Evolutionary conservation across 2,888 invertebrate species (phyloP), one percentile per base, ranked within the genome.

Genomic region (Ichneumoninae sp.): DNA sequence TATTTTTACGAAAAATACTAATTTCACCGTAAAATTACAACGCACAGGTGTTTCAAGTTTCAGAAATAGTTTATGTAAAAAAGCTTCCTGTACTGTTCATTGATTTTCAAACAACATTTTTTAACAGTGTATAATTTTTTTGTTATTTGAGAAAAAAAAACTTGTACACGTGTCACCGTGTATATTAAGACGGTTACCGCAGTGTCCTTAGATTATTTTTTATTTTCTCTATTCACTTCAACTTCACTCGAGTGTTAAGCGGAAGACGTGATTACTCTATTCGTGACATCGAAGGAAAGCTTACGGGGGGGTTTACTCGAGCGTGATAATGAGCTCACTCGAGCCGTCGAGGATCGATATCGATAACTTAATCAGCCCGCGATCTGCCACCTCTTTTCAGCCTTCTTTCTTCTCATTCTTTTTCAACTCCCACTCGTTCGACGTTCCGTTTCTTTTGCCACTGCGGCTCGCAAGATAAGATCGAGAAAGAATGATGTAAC

Each of bases 401-500:
- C 16, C 7, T 52, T 40, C 47, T 78, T 65, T 22, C 30, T 10
- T 22, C 26, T 26, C 44, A 26, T 26, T 26, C 36, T 52, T 52
- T 50, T 63, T 65, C 50, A 1, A 26, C 22, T n/a, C 47, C 26
- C 13, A 16, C 68, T 68, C 52, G 57, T 36, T 50, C 19, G 19
- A 65, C 16, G 70, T 63, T 71, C 65, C 50, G 50, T 63, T 57
- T 68, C 54, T 71, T 50, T 65, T 57, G 65, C 60, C 65, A 40
- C 50, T 68, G 52, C 68, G 47, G 60, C n/a, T 57, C 47, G 36
- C 13, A 5, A n/a, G 30, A 63, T 40, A 68, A 73, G 54, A 74
- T 60, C 60, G 68, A 74, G 54, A 63, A 47, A 73, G 66, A 71
- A 40, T 83, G 79, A 83, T 71, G 85, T 44, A 83, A 85, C 73